Conservation (phyloP, 2,797 vertebrate genomes). For the Orientallactaga sibirica region DNA sequence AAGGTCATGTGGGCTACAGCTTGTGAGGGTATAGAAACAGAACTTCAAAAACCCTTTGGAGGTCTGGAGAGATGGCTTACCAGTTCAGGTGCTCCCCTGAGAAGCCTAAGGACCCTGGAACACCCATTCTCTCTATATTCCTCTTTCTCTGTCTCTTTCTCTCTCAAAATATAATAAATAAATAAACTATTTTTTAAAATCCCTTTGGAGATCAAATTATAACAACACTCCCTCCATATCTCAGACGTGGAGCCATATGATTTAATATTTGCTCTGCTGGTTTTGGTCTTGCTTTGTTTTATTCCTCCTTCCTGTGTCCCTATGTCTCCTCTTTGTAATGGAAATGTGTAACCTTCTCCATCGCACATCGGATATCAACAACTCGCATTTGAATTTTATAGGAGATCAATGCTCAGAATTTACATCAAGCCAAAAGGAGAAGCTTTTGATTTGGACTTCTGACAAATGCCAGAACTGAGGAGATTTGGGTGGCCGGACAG, state of each 20-base stretch:
- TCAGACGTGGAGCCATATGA: fast-evolving
- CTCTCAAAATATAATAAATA: too few species aligned
- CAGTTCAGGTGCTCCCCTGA: too few species aligned
- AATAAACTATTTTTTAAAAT: too few species aligned
- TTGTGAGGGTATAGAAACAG: background rate
- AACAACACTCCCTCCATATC: too few species aligned
- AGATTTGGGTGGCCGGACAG: too few species aligned
- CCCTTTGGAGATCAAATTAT: too few species aligned
- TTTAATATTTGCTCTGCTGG: background rate
- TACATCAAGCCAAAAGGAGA: background rate
- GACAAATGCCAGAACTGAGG: background rate
- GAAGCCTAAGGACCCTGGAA: too few species aligned
- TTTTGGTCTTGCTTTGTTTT: background rate
- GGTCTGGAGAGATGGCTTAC: too few species aligned
- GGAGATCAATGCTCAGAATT: background rate
- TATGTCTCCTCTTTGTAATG: background rate
- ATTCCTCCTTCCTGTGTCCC: background rate
- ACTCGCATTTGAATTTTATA: background rate
- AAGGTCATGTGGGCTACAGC: background rate
- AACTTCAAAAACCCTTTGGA: too few species aligned
- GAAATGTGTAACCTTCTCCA: background rate
- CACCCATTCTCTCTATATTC: too few species aligned
- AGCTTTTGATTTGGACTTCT: background rate
- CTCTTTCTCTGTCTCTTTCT: too few species aligned
- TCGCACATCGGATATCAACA: too few species aligned